phyloP scores from a whole-genome alignment of 2,113 vertebrate genomes.

The Dendrocopos noguchii region DNA sequence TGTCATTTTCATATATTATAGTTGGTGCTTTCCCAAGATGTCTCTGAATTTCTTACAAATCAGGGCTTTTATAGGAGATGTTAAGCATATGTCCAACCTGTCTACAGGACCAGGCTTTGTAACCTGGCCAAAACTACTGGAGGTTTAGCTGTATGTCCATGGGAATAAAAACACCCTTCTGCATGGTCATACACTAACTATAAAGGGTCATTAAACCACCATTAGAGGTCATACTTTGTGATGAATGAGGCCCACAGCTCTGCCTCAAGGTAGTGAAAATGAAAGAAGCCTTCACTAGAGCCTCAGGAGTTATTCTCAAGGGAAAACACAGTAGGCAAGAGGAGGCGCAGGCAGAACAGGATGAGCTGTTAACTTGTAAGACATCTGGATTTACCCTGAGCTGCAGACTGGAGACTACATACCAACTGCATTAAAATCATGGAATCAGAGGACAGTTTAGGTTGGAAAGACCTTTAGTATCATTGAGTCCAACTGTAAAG shows the following conservation, averaged over 20 bases:
- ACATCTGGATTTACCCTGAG: background rate
- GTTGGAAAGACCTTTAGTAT: background rate
- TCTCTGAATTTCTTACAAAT: background rate
- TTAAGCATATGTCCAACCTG: background rate
- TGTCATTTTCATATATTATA: background rate
- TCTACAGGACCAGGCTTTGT: background rate
- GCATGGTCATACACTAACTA: background rate
- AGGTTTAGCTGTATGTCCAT: background rate
- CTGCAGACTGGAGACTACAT: background rate
- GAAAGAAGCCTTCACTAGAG: background rate
- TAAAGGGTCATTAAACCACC: constrained; percentile 14
- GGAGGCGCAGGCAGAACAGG: background rate
- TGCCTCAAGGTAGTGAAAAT: constrained; percentile 3
- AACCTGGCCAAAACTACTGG: background rate
- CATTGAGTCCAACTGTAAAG: background rate
- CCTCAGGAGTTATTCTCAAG: background rate
- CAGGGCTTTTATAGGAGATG: background rate
- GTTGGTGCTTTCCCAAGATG: background rate
- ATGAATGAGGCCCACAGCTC: background rate
- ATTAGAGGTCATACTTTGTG: background rate
- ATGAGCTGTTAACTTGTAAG: background rate
- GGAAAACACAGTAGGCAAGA: background rate
- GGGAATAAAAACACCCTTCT: background rate
- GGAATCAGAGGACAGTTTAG: background rate
- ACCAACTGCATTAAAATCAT: background rate